These are phyloP conservation scores for Acestrorhynchus altus DNA, from an alignment of 2,797 vertebrate genomes.

Conservation along the genomic window DNA sequence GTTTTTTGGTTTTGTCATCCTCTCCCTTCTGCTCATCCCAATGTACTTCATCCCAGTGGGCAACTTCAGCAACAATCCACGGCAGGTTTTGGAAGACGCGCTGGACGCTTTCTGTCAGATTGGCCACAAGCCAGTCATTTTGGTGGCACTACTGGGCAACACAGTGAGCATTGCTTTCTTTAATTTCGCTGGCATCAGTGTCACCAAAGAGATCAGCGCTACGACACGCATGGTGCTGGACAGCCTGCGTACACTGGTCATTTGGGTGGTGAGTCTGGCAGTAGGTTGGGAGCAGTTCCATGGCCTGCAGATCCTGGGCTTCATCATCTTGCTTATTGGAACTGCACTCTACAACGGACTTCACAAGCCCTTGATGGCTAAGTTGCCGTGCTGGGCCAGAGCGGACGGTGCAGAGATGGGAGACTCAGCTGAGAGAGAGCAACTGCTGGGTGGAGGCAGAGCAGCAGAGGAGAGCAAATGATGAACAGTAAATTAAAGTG, in stretches of 20 bases:
- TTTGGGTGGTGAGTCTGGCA: constrained; percentile 88
- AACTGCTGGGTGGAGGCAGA: constrained; percentile 67
- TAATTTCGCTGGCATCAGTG: constrained; percentile 95
- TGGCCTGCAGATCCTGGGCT: constrained; percentile 88
- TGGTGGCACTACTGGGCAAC: constrained; percentile 88
- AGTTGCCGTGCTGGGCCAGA: constrained; percentile 65
- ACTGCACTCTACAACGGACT: constrained; percentile 89
- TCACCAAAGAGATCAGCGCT: constrained; percentile 95
- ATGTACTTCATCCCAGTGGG: constrained; percentile 89
- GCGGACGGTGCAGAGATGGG: constrained; percentile 53
- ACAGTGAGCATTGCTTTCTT: constrained; percentile 95
- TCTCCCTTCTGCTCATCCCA: constrained; percentile 88
- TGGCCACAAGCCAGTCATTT: constrained; percentile 82
- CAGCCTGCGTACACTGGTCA: constrained; percentile 90
- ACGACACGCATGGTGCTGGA: constrained; percentile 97
- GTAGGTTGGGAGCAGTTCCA: constrained; percentile 91
- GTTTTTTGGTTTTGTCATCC: constrained; percentile 89
- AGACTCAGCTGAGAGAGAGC: constrained; percentile 65
- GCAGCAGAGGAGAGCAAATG: constrained; percentile 54
- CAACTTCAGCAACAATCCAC: constrained; percentile 80
- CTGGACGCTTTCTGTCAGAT: constrained; percentile 94
- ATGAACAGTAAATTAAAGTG: neutral
- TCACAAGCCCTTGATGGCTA: constrained; percentile 82
- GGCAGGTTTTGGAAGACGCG: constrained; percentile 83
- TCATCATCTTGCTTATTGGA: constrained; percentile 84